Evolutionary conservation across 1,140 invertebrate species (phyloP), one percentile per base, ranked within the genome.

Genomic region (Drosophila pectinifera): DNA sequence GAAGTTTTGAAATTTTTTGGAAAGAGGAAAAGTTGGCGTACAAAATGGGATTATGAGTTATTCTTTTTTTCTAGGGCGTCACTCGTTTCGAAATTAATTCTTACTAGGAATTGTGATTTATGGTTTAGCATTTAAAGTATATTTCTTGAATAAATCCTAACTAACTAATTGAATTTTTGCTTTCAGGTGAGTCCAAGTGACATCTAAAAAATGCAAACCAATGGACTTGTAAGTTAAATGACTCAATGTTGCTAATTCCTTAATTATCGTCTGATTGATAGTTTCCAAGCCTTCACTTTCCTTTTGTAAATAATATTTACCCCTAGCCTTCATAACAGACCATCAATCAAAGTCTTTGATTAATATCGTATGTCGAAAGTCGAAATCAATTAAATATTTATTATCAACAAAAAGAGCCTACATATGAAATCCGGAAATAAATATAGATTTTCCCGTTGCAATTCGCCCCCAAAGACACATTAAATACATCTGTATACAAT

Each of bases 361-460:
- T 34, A 16, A 73, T 46, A 20, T 72, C 43, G 54, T 53, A 41
- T 79, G 55, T 74, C 53, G 38, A 49, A 62, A 64, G 49, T 58
- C 28, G 53, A 48, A 70, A 78, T 82, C 74, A 88, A 88, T 85
- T 85, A 85, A 88, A 75, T 72, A 75, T 82, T 86, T 82, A 82
- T 85, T 75, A 53, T 53, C 49, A 64, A 67, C 46, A 48, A 57
- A 56, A 74, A 62, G 22, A 54, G 22, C 31, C 48, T 34, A 2
- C 20, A 34, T 26, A 53, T 53, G 13, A 79, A 61, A 43, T 31
- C 20, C 4, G 22, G 24, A 36, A 26, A 65, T 53, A 65, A 73
- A 64, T 67, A 84, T 72, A 51, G 57, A 67, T 65, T 85, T 78
- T 74, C 63, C 39, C 45, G 31, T 53, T 24, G 45, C 36, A 34